Evolutionary conservation across 2,797 vertebrate genomes (phyloP).

Genomic region (Hyperoplus lanceolatus): DNA sequence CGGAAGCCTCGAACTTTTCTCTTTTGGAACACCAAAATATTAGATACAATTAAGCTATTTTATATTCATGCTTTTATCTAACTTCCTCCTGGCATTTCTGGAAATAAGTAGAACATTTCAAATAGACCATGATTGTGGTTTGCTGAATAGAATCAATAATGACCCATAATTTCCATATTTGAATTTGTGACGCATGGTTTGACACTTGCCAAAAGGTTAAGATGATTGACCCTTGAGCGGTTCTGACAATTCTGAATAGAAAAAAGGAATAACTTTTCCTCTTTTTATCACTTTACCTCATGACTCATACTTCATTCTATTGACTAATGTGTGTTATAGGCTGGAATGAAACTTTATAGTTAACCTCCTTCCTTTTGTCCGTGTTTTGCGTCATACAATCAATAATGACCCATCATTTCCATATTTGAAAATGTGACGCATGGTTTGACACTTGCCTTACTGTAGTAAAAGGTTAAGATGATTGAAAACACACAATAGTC

Average conservation of each 20-base stretch:
- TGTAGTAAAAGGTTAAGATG: slow-evolving; percentile 73
- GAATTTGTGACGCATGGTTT: slow-evolving; percentile 56
- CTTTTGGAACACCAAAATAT: slow-evolving; percentile 16
- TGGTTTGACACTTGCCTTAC: slow-evolving; percentile 53
- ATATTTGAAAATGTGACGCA: slow-evolving; percentile 69
- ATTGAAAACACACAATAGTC: slow-evolving; percentile 57
- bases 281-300: no score
- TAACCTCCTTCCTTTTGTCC: slow-evolving; percentile 7
- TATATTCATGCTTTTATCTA: slow-evolving; percentile 34
- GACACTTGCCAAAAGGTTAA: slow-evolving; percentile 73
- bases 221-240: slow-evolving; percentile 58
- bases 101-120: slow-evolving; percentile 26
- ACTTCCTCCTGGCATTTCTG: slow-evolving; percentile 37
- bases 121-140: slow-evolving; percentile 10
- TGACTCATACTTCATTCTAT: no score
- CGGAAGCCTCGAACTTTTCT: slow-evolving; percentile 2
- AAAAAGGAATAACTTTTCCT: no score
- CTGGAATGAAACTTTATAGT: slow-evolving; percentile 25
- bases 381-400: slow-evolving; percentile 38
- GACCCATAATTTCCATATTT: slow-evolving; percentile 74
- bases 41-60: slow-evolving; percentile 49
- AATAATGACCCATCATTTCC: slow-evolving; percentile 67
- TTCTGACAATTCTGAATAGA: no score
- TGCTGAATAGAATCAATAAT: slow-evolving; percentile 52
- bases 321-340: background rate